phyloP scores from a whole-genome alignment of 2,797 vertebrate species.

The Eulemur coronatus region DNA sequence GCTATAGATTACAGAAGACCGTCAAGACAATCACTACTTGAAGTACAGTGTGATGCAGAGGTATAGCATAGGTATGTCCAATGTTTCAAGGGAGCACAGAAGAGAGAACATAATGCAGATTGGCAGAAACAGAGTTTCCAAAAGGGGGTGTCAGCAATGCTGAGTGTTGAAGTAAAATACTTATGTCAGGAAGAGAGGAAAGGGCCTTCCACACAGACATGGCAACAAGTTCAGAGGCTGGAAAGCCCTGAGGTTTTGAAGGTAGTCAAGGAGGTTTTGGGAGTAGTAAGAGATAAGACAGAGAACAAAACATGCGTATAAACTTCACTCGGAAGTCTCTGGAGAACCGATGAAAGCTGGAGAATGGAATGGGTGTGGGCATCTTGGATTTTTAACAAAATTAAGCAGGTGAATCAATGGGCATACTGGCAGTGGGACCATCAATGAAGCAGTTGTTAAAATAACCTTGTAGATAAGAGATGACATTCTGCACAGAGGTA shows the following conservation, averaged over 20 bases:
- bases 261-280: neutral
- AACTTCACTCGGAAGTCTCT: neutral
- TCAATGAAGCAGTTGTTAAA: neutral
- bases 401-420: neutral
- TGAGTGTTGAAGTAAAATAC: neutral
- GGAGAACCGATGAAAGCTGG: neutral
- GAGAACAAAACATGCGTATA: accelerated
- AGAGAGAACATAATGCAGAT: too few relatives aligned
- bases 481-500: too few relatives aligned
- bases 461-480: neutral
- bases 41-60: neutral
- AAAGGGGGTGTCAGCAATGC: neutral
- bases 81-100: neutral
- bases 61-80: accelerated
- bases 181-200: neutral
- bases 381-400: neutral
- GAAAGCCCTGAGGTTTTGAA: neutral
- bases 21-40: neutral
- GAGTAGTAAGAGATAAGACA: neutral
- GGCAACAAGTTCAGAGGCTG: neutral
- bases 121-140: neutral
- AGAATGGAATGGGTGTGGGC: neutral
- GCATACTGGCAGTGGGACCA: too few relatives aligned
- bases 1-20: neutral
- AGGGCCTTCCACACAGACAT: neutral